These are phyloP conservation scores for Idaea biselata DNA, from an alignment of 2,888 invertebrate genomes.

Conservation along the genomic window DNA sequence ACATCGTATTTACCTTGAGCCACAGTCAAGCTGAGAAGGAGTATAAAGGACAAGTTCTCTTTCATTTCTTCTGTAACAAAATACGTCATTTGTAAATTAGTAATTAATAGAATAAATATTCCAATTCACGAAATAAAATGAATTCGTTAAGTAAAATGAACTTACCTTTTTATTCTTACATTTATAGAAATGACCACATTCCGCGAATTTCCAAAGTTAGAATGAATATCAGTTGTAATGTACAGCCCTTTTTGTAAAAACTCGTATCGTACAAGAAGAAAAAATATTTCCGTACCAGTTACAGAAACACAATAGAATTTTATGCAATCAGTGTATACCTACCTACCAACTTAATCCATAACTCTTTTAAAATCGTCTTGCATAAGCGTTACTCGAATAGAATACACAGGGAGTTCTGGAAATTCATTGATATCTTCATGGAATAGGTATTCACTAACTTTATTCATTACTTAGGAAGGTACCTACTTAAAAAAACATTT, in stretches of 20 bases:
- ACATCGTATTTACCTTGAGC: conserved; percentile 39
- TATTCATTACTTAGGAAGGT: no score
- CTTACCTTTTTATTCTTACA: background rate
- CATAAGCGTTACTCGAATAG: background rate
- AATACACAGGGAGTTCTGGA: background rate
- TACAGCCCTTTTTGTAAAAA: background rate
- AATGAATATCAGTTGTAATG: background rate
- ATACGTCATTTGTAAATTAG: background rate
- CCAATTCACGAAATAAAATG: background rate
- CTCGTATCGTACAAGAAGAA: background rate
- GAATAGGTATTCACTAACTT: no score
- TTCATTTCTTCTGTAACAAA: conserved; percentile 35
- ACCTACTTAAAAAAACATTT: no score
- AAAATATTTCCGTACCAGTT: background rate
- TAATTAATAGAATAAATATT: background rate
- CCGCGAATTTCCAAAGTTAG: background rate
- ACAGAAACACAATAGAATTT: background rate
- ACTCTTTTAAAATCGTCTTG: background rate
- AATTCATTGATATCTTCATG: no score
- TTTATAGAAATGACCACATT: background rate
- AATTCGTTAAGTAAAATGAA: background rate
- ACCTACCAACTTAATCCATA: background rate
- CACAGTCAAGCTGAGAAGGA: conserved; percentile 21
- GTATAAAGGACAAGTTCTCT: background rate
- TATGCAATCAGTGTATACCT: background rate